Base-by-base conservation (phyloP, 2,888 invertebrate genomes). In the Thereva nobilitata region DNA sequence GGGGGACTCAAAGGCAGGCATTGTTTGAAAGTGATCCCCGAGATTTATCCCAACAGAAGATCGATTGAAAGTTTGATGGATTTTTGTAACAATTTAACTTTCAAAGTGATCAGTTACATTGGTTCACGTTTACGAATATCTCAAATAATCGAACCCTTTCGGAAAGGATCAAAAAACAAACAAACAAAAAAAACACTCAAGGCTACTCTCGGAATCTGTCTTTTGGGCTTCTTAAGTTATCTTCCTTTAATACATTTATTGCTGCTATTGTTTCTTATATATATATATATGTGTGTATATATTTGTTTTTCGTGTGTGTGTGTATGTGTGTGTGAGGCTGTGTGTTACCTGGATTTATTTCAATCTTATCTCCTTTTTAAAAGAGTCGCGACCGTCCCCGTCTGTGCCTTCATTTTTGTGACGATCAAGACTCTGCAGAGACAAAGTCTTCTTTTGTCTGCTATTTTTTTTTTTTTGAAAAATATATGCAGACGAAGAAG, bases 41-140 rank as follows among this genome's bases (percentile, higher is more conserved):
- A 41, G 10, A 56, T 56, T 34, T 23, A 12, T 12, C 47, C 59
- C 23, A 1, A 23, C 23, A 23, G 23, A 23, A 49, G 59, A 59
- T 59, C 49, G 40, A 49, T 49, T 38, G 49, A 23, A 12, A 45
- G 49, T 59, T 59, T 49, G 59, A 59, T 49, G 59, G 59, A 59
- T 59, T 59, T 59, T 59, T 59, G 49, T 49, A 59, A 59, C 59
- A 59, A 59, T 59, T 59, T 59, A 59, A 59, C 59, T 49, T 59
- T 34, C 1, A 59, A 59, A 12, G 49, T 59, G 49, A 59, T 59
- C 59, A 12, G 40, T 23, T 54, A 54, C 49, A 23, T 5, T 23
- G 38, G 38, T 10, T 23, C 23, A 23, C 23, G 4, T 37, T 23
- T 4, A 4, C 4, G n/a, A 4, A 6, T 5, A 10, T 10, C 40